Evolutionary conservation across 2,888 invertebrate genomes (phyloP), one percentile per base, ranked within the genome.

Genomic region (Drosophila mimetica): DNA sequence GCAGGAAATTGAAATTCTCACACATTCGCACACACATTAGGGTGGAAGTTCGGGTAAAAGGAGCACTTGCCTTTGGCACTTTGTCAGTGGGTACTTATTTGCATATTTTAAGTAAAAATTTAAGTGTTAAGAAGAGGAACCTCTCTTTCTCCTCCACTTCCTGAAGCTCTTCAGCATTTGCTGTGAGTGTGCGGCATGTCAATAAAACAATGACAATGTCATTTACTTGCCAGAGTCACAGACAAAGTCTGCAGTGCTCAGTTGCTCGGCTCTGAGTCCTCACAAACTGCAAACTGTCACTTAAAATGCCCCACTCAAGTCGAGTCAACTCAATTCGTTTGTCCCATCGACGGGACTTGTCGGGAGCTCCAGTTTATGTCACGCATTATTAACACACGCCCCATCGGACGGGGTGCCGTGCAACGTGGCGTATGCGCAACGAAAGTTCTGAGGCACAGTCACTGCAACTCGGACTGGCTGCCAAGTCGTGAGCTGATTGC

Each of bases 301-400:
- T 84, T 81, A 71, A 75, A 86, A 76, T 82, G 75, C 85, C 76
- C 85, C 78, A 51, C 65, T 81, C 86, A 71, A 59, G 47, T 57
- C 60, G 28, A 61, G 60, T 61, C 60, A 61, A 86, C 85, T 82
- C 82, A 84, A 82, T 82, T 81, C 81, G 84, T 67, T 77, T 86
- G 84, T 76, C 82, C 76, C 81, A 83, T 80, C 61, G 79, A 77
- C 48, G 60, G 48, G 76, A 55, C 52, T 72, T 53, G 61, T 52
- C 44, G 36, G 67, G 63, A 61, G 73, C 82, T 77, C 58, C 82
- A 81, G 75, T 81, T 81, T 81, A 70, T 82, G 82, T 86, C 87
- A 83, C 83, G 87, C 87, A 85, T 86, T 83, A 83, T 83, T 83
- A 86, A 83, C 85, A 82, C 82, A 85, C 77, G 82, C 85, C 71